These are phyloP conservation scores for Musca domestica DNA, from an alignment of 1,140 invertebrate species.

Conservation along the genomic window DNA sequence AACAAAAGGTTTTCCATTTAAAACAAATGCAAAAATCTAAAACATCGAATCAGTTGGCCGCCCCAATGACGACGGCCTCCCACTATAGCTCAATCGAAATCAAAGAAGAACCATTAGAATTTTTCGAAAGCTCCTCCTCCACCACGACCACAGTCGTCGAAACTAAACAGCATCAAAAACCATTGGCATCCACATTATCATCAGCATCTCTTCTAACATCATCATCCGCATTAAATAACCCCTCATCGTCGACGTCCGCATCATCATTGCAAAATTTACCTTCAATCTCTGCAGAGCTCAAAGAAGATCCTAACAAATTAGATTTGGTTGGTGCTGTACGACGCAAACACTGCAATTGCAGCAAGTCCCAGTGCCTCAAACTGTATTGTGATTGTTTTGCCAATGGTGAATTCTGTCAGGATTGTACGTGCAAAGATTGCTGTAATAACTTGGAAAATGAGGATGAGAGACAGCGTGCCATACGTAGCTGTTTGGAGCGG, in stretches of 20 bases:
- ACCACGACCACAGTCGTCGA: not conserved
- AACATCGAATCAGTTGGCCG: not conserved
- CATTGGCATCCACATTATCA: not conserved
- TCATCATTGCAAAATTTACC: not conserved
- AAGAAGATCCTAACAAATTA: not conserved
- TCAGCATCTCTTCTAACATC: constrained; percentile 9
- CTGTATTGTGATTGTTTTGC: constrained; percentile 99
- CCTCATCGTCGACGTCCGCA: not conserved
- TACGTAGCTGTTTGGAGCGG: constrained; percentile 87
- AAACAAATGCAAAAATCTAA: constrained; percentile 8
- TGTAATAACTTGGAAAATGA: constrained; percentile 96
- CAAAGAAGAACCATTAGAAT: constrained; percentile 6
- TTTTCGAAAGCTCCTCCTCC: not conserved
- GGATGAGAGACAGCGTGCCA: constrained; percentile 90
- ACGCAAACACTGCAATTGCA: constrained; percentile 84
- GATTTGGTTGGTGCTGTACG: constrained; percentile 29
- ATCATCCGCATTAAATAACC: not conserved
- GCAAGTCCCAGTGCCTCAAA: constrained; percentile 98
- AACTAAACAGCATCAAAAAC: too few species aligned
- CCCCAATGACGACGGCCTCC: too few species aligned
- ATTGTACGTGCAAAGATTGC: constrained; percentile 98
- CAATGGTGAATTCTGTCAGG: constrained; percentile 98
- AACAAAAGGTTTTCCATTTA: not conserved
- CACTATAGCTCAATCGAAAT: not conserved
- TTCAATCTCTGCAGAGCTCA: not conserved